A percentile compares a stretch with the other conserved stretches of the same genome.
These are phyloP conservation scores for Cryptotis parvus DNA, from an alignment of 2,113 vertebrate genomes.

Conservation along the genomic window DNA sequence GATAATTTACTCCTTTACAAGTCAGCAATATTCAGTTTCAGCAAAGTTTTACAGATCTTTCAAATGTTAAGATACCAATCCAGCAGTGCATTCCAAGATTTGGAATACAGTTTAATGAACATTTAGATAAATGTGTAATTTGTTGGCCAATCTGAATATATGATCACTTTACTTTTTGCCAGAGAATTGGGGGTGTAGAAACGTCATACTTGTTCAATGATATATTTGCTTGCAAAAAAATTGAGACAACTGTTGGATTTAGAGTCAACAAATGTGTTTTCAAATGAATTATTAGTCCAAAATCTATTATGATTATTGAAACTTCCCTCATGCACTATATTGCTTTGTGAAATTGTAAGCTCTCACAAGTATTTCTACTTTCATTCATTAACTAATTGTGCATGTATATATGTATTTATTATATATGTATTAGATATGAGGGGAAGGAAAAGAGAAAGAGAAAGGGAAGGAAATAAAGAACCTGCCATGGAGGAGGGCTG, in stretches of 20 bases:
- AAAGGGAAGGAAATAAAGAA: too few species aligned
- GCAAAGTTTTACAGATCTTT: background rate
- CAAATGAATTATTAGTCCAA: background rate
- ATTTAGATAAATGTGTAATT: background rate
- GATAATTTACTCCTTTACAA: background rate
- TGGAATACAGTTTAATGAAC: background rate
- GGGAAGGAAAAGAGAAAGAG: too few species aligned
- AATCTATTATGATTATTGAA: background rate
- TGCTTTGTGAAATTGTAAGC: background rate
- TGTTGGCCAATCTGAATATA: background rate
- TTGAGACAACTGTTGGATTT: slow-evolving; percentile 10
- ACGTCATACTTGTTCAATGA: background rate
- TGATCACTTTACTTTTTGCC: background rate
- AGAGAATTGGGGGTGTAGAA: background rate
- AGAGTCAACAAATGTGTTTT: background rate
- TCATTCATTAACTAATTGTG: background rate
- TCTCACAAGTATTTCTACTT: background rate
- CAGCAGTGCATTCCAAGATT: background rate
- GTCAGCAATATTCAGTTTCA: background rate
- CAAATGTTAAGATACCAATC: background rate
- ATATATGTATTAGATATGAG: too few species aligned
- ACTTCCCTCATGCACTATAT: background rate
- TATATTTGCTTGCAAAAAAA: too few species aligned
- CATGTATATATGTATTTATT: background rate
- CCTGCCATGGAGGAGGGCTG: too few species aligned